phyloP scores from a whole-genome alignment of 2,113 vertebrate genomes.

The Capreolus pygargus region DNA sequence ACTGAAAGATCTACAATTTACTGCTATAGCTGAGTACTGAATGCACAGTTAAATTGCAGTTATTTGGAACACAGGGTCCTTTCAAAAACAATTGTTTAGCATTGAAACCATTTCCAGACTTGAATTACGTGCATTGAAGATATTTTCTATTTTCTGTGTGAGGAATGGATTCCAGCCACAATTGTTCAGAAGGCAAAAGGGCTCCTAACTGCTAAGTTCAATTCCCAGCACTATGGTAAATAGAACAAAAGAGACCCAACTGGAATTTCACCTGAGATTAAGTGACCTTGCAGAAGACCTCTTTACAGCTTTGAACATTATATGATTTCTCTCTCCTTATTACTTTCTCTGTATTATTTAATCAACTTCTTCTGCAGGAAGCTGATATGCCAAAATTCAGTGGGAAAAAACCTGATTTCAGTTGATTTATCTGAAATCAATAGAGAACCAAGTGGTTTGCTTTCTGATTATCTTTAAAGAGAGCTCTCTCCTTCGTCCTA shows the following conservation, averaged over 20 bases:
- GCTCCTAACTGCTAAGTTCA: conserved; percentile 32
- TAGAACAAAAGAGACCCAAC: conserved; percentile 36
- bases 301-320: conserved; percentile 14
- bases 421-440: conserved; percentile 45
- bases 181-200: conserved; percentile 30
- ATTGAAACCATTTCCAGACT: conserved; percentile 49
- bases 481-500: background rate
- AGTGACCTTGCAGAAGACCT: background rate
- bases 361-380: conserved; percentile 51
- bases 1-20: conserved; percentile 59
- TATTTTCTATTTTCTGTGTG: conserved; percentile 6
- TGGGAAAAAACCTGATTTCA: background rate
- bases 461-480: conserved; percentile 10
- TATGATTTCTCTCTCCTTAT: background rate
- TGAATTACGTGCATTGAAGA: conserved; percentile 42
- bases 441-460: background rate
- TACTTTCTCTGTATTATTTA: conserved; percentile 42
- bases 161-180: conserved; percentile 39
- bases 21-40: conserved; percentile 50
- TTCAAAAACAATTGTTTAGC: conserved; percentile 55
- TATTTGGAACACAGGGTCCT: conserved; percentile 59
- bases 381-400: conserved; percentile 5
- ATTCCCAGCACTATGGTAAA: conserved; percentile 14
- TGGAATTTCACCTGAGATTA: conserved; percentile 45
- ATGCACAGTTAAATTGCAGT: conserved; percentile 59